A percentile compares a stretch with the other conserved stretches of the same genome.
These are phyloP conservation scores for Psammodynastes pulverulentus DNA, from an alignment of 2,113 vertebrate species.

Conservation along the genomic window DNA sequence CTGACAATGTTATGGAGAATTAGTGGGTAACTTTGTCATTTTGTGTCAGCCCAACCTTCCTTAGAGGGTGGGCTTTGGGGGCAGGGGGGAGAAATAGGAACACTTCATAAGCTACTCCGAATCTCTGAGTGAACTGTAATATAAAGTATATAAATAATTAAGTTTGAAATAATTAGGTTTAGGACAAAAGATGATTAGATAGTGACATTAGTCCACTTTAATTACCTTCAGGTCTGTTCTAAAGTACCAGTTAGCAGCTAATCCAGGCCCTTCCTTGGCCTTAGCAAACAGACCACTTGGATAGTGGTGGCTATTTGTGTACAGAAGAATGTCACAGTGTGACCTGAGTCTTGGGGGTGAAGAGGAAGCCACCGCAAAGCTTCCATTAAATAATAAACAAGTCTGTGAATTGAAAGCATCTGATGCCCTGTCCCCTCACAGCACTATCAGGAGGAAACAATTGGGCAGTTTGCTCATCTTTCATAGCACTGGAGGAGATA, in stretches of 20 bases:
- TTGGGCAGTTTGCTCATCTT: background rate
- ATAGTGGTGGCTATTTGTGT: background rate
- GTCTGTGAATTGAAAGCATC: background rate
- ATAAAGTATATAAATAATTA: background rate
- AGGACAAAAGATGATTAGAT: background rate
- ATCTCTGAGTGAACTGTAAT: background rate
- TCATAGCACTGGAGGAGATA: background rate
- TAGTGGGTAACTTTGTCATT: background rate
- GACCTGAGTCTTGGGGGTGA: background rate
- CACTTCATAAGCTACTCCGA: background rate
- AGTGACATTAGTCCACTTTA: background rate
- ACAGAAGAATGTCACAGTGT: background rate
- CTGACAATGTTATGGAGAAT: background rate
- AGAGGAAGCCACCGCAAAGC: background rate
- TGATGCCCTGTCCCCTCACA: background rate
- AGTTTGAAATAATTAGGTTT: background rate
- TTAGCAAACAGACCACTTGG: background rate
- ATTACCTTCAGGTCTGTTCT: background rate
- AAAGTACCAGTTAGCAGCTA: background rate
- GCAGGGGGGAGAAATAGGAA: background rate
- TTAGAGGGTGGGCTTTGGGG: background rate
- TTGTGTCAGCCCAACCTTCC: background rate
- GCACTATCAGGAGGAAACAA: background rate
- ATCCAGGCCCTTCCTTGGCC: background rate
- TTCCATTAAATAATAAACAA: constrained; percentile 15